Base-by-base conservation (phyloP, 35 echinoderm and acorn worm genomes). In the Apostichopus parvimensis region DNA sequence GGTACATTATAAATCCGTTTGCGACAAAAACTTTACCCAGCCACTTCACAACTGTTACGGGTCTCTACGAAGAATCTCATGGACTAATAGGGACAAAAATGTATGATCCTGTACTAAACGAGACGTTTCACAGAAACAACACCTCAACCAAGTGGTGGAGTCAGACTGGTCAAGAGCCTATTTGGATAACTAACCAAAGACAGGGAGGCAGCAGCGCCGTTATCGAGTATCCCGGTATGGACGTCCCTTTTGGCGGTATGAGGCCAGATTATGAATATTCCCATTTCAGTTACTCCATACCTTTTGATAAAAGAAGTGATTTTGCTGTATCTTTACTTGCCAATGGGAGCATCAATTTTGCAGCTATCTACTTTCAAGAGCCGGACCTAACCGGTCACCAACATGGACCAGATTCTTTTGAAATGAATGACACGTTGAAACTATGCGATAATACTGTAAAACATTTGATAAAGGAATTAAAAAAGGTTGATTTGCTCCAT, bases 1-100 rank as follows among this genome's bases (percentile, higher is more conserved):
- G 93, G n/a, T 93, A 93, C 61, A 92, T 87, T 18, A 87, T 75
- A 52, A 82, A 94, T 82, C 68, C 92, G 9, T 99, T 99, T 78
- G 89, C 93, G 5, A 94, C 97, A 62, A 99, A 99, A 90, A 99
- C 97, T 6, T 99, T 99, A 78, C 97, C 97, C 23, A 96, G 93
- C 56, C 97, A 99, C 60, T 96, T 91, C 76, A 95, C 95, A 6
- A 56, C 96, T 22, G 97, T 88, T 3, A 99, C 97, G 3, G 97
- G 97, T 9, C 45, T 99, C 54, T 99, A 94, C 53, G 92, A 99
- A 64, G 97, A 99, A 77, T 94, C 93, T 8, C 97, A 99, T 56
- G 97, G 97, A 12, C 90, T 99, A 53, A 89, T 96, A 2, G 97
- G 90, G 17, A 99, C 96, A 81, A 8, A 25, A 2, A 99, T 99